These are phyloP conservation scores for Tetragonula carbonaria DNA, from an alignment of 2,888 invertebrate species.

Conservation along the genomic window DNA sequence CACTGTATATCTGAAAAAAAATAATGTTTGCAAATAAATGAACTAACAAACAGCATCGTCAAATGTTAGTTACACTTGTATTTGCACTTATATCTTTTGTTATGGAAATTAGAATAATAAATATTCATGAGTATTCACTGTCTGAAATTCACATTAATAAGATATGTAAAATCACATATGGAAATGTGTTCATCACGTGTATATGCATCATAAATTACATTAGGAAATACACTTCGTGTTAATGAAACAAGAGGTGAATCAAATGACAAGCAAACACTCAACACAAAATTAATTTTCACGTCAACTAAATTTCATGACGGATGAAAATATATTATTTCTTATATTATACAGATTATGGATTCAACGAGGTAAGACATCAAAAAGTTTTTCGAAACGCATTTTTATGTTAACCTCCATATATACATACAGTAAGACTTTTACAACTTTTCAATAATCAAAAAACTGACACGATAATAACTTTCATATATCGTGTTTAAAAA, in stretches of 20 bases:
- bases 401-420: slow-evolving; percentile 29
- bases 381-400: slow-evolving; percentile 7
- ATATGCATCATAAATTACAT: background rate
- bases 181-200: slow-evolving; percentile 9
- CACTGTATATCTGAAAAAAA: slow-evolving; percentile 76
- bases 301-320: slow-evolving; percentile 7
- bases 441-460: background rate
- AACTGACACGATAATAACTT: slow-evolving; percentile 4
- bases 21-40: slow-evolving; percentile 31
- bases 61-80: slow-evolving; percentile 9
- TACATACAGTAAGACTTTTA: slow-evolving; percentile 19
- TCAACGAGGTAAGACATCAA: background rate
- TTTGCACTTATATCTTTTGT: background rate
- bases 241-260: background rate
- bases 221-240: background rate
- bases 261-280: slow-evolving; percentile 2
- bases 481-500: background rate
- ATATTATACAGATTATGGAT: slow-evolving; percentile 39
- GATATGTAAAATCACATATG: slow-evolving; percentile 3
- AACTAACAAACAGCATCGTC: background rate
- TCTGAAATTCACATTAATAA: background rate
- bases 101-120: background rate
- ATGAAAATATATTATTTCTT: background rate
- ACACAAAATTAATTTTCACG: slow-evolving; percentile 2
- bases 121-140: slow-evolving; percentile 2